phyloP scores from a whole-genome alignment of 2,113 vertebrate species.

The Alethe diademata region DNA sequence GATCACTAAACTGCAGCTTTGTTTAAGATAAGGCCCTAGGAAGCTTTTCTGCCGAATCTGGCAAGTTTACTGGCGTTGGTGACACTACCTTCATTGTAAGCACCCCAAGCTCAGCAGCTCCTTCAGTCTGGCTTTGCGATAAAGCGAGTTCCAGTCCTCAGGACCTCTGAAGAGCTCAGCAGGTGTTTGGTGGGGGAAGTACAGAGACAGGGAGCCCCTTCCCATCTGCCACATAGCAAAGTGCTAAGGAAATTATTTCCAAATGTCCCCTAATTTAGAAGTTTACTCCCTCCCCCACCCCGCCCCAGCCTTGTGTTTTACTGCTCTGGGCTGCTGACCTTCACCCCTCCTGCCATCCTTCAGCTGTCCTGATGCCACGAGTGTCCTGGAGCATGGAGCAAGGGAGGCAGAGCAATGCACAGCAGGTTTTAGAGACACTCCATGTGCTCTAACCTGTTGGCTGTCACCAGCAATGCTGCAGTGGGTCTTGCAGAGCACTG shows the following conservation, averaged over 20 bases:
- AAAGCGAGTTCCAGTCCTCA: background rate
- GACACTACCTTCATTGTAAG: slow-evolving; percentile 36
- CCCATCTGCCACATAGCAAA: slow-evolving; percentile 3
- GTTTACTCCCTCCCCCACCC: background rate
- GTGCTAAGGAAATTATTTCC: slow-evolving; percentile 43
- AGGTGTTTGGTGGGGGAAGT: slow-evolving; percentile 8
- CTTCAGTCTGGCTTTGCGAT: background rate
- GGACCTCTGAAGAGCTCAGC: slow-evolving; percentile 12
- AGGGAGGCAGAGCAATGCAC: background rate
- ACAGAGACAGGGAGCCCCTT: background rate
- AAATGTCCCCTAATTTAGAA: slow-evolving; percentile 20
- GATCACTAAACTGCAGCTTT: slow-evolving; percentile 52
- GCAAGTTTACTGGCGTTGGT: background rate
- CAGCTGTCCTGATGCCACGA: background rate
- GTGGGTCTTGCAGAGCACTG: background rate
- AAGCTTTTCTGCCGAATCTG: slow-evolving; percentile 18
- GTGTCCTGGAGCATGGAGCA: background rate
- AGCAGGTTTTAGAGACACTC: background rate
- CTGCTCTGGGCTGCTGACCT: background rate
- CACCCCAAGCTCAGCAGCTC: background rate
- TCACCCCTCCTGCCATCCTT: background rate
- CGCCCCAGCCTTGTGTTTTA: background rate
- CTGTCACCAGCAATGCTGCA: background rate
- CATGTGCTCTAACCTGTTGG: rapidly evolving
- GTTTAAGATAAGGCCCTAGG: slow-evolving; percentile 44